Evolutionary conservation across 2,888 invertebrate genomes (phyloP).

Genomic region (Drosophila nigritarsus): DNA sequence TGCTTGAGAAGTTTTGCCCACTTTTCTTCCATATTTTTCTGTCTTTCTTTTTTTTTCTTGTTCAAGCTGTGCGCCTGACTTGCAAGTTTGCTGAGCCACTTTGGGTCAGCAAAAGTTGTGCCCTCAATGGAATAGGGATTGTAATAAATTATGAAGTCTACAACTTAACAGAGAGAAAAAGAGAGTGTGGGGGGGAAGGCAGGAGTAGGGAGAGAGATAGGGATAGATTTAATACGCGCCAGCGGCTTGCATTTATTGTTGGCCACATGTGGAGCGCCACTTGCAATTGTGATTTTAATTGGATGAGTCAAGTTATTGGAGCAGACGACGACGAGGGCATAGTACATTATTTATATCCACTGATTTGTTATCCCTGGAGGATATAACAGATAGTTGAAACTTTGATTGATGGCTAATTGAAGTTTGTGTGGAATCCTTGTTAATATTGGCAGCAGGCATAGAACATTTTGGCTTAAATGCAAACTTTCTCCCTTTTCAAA

Average conservation of each 20-base stretch:
- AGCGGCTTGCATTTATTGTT: constrained; percentile 70
- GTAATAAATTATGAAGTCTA: constrained; percentile 70
- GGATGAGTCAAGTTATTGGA: constrained; percentile 43
- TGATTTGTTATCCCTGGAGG: constrained; percentile 8
- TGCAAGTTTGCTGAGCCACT: constrained; percentile 50
- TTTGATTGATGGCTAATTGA: constrained; percentile 17
- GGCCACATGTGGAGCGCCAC: constrained; percentile 62
- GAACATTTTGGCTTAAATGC: constrained; percentile 17
- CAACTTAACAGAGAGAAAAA: not conserved
- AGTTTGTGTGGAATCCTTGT: constrained; percentile 9
- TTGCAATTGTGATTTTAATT: constrained; percentile 52
- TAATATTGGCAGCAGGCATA: constrained; percentile 2
- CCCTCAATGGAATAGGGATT: constrained; percentile 56
- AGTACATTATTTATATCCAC: constrained; percentile 12
- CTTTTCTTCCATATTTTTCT: constrained; percentile 24
- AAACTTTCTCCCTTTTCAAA: constrained; percentile 56
- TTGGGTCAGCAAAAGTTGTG: constrained; percentile 65
- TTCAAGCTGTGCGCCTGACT: constrained; percentile 22
- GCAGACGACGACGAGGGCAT: not conserved
- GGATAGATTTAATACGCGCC: constrained; percentile 45
- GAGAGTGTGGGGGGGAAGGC: no score
- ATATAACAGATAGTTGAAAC: constrained; percentile 6
- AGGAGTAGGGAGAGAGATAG: not conserved
- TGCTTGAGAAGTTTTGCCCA: constrained; percentile 60
- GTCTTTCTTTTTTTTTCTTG: not conserved